These are phyloP conservation scores for Eueides isabella DNA, from an alignment of 1,140 invertebrate species.

Conservation along the genomic window DNA sequence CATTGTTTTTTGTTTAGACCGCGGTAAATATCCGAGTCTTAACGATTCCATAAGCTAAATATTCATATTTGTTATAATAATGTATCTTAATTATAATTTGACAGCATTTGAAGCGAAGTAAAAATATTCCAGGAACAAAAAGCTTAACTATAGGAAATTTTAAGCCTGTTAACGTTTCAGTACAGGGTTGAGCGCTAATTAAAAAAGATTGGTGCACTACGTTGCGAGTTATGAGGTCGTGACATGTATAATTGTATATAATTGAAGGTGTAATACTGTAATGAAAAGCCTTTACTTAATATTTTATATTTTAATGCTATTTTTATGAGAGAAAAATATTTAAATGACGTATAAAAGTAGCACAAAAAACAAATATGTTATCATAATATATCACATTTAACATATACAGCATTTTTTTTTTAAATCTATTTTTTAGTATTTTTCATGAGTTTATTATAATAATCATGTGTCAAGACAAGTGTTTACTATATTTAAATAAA, in stretches of 20 bases:
- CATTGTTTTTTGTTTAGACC: too few relatives aligned
- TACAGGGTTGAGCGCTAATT: conserved; percentile 18
- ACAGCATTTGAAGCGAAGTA: neutral
- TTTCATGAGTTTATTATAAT: too few relatives aligned
- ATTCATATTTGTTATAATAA: too few relatives aligned
- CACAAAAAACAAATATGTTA: too few relatives aligned
- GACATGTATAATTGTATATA: conserved; percentile 1
- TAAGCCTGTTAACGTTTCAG: conserved; percentile 10
- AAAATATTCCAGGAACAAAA: conserved; percentile 30
- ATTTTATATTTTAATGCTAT: neutral
- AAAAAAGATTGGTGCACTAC: conserved; percentile 25
- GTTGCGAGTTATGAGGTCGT: conserved; percentile 21
- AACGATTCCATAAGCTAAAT: too few relatives aligned
- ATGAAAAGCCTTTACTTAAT: neutral
- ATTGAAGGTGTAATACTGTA: neutral
- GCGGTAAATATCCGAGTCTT: too few relatives aligned
- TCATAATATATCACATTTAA: too few relatives aligned
- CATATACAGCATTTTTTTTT: too few relatives aligned
- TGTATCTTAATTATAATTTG: neutral
- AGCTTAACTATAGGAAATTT: conserved; percentile 12
- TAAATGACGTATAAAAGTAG: neutral
- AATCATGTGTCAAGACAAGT: too few relatives aligned
- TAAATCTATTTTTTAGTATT: too few relatives aligned
- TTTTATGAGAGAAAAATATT: neutral
- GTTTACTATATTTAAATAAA: too few relatives aligned